Base-by-base conservation (phyloP, 2,797 vertebrate species). In the Chelon auratus region DNA sequence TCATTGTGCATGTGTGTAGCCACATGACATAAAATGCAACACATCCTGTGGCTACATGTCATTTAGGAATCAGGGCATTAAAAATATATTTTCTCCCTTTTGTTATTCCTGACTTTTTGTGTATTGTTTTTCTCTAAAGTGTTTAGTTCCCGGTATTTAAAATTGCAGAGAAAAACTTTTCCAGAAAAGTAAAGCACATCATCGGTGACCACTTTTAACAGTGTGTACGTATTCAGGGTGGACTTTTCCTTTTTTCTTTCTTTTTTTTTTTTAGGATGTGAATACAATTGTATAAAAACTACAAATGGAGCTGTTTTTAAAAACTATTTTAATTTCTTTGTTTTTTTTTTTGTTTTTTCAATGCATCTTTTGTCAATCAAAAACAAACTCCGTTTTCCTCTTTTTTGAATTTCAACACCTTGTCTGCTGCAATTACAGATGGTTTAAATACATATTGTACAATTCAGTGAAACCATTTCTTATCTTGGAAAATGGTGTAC, bases 401-500 rank as follows among this genome's bases (percentile, higher is more conserved):
- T 9, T 62, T 52, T 67, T 81, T 52, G 9, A 43, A 40, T 61
- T 80, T 47, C 53, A 62, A 81, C 62, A 77, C 59, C 63, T 78
- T 71, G 67, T 80, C 79, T 86, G 78, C 85, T 90, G 82, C 86
- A 88, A 64, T 80, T 74, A 58, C 77, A 78, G 74, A 86, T 83
- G 78, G 59, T 87, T 80, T 83, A 84, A 85, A 82, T 85, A 66
- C 80, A 85, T 88, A 90, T 87, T 93, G 90, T 93, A 91, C 86
- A 85, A 89, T 89, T 87, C 85, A 89, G 61, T 87, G 67, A 83
- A 91, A 84, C 64, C 82, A 90, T 94, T 94, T 94, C 91, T 87
- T 89, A 89, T 93, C 86, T 92, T 94, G 89, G 88, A 93, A 94
- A 95, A 93, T 92, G 87, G 82, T 93, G 90, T 92, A 87, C 86